Conservation (phyloP, 2,113 vertebrate species). For the Cyphomyrus plagiostoma region DNA sequence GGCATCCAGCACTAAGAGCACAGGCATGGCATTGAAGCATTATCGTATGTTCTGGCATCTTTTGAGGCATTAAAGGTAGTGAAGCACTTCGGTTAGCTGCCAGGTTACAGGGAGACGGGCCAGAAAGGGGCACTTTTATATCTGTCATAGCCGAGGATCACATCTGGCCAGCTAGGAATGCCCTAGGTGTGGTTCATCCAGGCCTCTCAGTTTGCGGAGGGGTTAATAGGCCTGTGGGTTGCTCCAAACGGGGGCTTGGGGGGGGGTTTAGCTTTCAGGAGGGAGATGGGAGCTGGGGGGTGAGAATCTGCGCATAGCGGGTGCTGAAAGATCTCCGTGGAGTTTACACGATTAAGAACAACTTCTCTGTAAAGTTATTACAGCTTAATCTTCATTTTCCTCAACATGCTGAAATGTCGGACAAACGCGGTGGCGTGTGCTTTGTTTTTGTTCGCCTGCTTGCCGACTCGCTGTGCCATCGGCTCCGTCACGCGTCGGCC, state of each 20-base stretch:
- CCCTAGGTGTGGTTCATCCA: conserved; percentile 23
- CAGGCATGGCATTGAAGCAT: neutral
- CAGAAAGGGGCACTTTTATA: conserved; percentile 28
- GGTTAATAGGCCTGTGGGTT: conserved; percentile 50
- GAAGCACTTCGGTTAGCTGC: conserved; percentile 20
- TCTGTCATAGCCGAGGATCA: conserved; percentile 40
- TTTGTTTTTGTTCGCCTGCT: neutral
- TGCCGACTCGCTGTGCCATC: neutral
- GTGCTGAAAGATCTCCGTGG: neutral
- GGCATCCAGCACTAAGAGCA: neutral
- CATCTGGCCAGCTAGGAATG: conserved; percentile 45
- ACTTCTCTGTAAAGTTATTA: neutral
- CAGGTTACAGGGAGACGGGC: conserved; percentile 28
- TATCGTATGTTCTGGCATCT: neutral
- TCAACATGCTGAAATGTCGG: neutral
- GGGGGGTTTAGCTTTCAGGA: neutral
- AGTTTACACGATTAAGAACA: neutral
- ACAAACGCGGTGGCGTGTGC: neutral
- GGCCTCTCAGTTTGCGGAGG: conserved; percentile 52
- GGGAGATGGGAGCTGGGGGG: neutral
- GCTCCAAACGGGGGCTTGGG: conserved; percentile 38
- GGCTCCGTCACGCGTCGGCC: neutral
- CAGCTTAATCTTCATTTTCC: neutral
- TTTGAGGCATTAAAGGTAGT: neutral
- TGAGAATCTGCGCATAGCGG: neutral